These are phyloP conservation scores for Fringilla coelebs DNA, from an alignment of 2,797 vertebrate genomes.

Conservation along the genomic window DNA sequence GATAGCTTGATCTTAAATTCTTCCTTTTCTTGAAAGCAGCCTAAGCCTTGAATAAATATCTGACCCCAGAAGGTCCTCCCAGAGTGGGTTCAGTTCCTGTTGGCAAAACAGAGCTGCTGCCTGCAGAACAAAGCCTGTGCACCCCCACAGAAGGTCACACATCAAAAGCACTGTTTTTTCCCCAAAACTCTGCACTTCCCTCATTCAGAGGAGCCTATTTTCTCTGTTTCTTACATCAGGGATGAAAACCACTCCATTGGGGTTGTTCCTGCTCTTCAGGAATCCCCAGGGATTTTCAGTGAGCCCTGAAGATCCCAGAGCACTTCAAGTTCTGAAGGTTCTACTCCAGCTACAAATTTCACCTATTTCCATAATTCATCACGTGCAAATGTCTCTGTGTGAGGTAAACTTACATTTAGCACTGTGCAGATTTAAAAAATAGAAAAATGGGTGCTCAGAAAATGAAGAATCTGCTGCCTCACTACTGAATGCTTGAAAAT, in stretches of 20 bases:
- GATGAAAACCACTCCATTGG: not conserved
- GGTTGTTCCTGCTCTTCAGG: not conserved
- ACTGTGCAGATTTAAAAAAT: not conserved
- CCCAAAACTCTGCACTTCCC: not conserved
- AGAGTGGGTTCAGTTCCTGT: not conserved
- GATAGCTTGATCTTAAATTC: not conserved
- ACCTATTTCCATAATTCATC: not conserved
- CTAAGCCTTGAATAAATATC: not conserved
- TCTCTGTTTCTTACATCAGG: fast-evolving
- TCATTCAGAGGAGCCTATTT: not conserved
- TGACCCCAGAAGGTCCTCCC: not conserved
- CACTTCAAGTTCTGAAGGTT: not conserved
- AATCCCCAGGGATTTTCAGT: not conserved
- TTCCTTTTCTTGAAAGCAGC: not conserved
- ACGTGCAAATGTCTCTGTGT: not conserved
- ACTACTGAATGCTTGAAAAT: not conserved
- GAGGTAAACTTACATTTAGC: not conserved
- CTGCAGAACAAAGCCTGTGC: not conserved
- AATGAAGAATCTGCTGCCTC: not conserved
- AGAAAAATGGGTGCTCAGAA: not conserved
- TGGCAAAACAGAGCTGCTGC: not conserved
- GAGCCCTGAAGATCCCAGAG: not conserved
- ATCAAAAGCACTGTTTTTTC: fast-evolving
- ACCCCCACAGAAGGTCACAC: not conserved
- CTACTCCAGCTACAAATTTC: not conserved